Base-by-base conservation (phyloP, 2,888 invertebrate species). In the Clostera curtula region DNA sequence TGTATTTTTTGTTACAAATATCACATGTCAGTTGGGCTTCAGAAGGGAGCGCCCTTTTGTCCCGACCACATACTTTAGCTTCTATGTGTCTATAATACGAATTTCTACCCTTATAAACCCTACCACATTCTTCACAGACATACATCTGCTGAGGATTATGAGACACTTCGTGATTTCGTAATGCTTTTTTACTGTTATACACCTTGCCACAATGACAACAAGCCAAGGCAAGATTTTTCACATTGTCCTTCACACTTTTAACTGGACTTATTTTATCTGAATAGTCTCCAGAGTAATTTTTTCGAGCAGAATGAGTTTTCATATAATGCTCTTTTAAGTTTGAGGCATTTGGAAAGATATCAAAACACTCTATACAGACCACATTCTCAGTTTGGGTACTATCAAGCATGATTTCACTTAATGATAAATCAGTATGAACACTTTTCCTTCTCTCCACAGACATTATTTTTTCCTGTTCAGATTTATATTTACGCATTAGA, bases 1-100 rank as follows among this genome's bases (percentile, higher is more conserved):
- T 70, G 27, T 77, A 79, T 31, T 61, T 72, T 32, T 77, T 79
- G 17, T 68, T 60, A 27, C 79, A 79, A 45, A 76, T 65, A 39
- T 79, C 76, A 31, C 79, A 79, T 3, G 70, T 72, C 16, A 52
- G 74, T 11, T 66, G 67, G 0, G 67, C 77, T 37, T 72, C 40
- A 0, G 62, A 53, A 0, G 66, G 72, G 7, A 51, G 50, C 0
- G 73, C 70, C 28, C 76, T 56, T 0, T 53, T 49, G 32, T 57
- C 52, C 8, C 58, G 60, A 4, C 57, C 52, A 20, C 79, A 79
- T 4, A 73, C 54, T 31, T 76, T 66, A 2, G 62, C 31, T 9
- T 67, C 56, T 13, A 65, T 56, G 31, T 79, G 79, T 29, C 66
- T 70, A 29, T 62, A 74, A 25, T 46, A 80, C 14, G 74, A 69